A percentile compares a stretch with the other conserved stretches of the same genome.
phyloP scores from a whole-genome alignment of 2,113 vertebrate genomes.

The Rhabdomys dilectus region DNA sequence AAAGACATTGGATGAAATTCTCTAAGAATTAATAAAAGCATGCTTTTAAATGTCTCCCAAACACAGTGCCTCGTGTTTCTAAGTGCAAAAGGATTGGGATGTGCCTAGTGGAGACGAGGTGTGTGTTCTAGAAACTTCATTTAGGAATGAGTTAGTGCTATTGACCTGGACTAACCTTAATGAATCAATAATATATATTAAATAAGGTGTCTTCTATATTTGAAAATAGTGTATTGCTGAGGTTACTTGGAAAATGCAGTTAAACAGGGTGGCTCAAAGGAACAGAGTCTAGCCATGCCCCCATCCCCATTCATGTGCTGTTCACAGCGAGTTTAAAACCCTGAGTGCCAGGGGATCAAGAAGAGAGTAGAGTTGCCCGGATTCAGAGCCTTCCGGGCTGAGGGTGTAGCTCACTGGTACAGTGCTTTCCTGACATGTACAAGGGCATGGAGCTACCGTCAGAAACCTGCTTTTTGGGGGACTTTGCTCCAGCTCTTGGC shows the following conservation, averaged over 20 bases:
- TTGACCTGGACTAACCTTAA: not conserved
- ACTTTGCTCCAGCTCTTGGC: not conserved
- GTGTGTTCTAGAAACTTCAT: not conserved
- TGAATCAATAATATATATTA: not conserved
- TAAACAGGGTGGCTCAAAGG: not conserved
- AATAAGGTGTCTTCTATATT: not conserved
- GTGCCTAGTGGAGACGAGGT: not conserved
- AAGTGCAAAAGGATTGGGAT: not conserved
- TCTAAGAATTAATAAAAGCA: not conserved
- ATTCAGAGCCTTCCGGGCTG: accelerated
- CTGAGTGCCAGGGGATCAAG: not conserved
- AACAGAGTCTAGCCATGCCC: not conserved
- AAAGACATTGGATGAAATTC: not conserved
- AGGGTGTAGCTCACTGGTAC: not conserved
- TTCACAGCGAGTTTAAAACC: not conserved
- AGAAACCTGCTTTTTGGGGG: not conserved
- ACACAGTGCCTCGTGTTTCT: not conserved
- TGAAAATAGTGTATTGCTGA: not conserved
- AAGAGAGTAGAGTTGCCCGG: not conserved
- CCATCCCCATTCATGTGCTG: not conserved
- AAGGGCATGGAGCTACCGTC: not conserved
- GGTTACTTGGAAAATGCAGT: not conserved
- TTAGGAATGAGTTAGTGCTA: not conserved
- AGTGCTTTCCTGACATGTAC: not conserved
- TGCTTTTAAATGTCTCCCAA: not conserved